Evolutionary conservation across 2,888 invertebrate genomes (phyloP).

Genomic region (Coenonympha glycerion): DNA sequence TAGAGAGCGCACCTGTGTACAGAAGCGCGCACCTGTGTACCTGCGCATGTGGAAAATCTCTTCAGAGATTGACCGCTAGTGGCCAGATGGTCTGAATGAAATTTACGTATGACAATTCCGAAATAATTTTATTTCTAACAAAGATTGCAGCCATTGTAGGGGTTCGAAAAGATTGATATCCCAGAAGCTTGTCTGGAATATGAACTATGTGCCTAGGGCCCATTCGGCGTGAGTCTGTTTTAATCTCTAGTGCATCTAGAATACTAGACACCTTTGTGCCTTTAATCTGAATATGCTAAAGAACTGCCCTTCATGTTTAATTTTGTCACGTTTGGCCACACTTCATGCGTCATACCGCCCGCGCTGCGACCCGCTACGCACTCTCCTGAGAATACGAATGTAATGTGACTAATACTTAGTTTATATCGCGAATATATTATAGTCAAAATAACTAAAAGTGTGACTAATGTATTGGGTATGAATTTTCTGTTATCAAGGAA

Average conservation of each 20-base stretch:
- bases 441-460: too few species aligned
- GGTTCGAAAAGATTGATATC: too few species aligned
- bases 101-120: too few species aligned
- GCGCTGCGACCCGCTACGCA: slow-evolving; percentile 15
- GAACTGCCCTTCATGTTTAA: slow-evolving; percentile 11
- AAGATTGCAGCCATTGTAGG: too few species aligned
- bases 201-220: background rate
- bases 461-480: too few species aligned
- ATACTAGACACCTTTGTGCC: background rate
- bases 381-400: slow-evolving; percentile 34
- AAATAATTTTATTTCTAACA: too few species aligned
- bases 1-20: too few species aligned
- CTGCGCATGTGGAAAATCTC: too few species aligned
- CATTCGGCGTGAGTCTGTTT: background rate
- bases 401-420: slow-evolving; percentile 29
- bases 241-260: background rate
- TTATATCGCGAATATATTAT: slow-evolving; percentile 4
- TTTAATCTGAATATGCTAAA: background rate
- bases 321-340: slow-evolving; percentile 26
- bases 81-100: too few species aligned
- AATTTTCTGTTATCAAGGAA: too few species aligned
- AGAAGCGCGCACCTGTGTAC: too few species aligned
- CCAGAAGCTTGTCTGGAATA: background rate
- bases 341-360: slow-evolving; percentile 24
- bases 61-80: too few species aligned